Evolutionary conservation across 1,140 invertebrate genomes (phyloP), one percentile per base, ranked within the genome.

Genomic region (Ceratoteleas bidentatus): DNA sequence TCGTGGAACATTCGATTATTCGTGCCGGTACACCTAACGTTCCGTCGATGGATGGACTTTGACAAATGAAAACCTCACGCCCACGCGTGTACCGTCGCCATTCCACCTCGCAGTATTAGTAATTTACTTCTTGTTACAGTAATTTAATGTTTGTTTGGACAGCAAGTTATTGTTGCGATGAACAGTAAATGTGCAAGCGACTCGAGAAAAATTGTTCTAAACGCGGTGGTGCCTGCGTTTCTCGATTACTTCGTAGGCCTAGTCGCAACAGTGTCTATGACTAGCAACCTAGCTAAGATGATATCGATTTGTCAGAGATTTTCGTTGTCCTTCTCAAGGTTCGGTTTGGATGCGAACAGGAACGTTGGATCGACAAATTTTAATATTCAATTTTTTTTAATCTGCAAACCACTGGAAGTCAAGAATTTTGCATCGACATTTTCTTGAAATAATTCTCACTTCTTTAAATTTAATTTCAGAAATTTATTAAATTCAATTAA

Each of bases 121-220:
- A 45, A 61, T 4, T 60, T 68, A 47, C 15, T 50, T 32, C 52
- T 45, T 53, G 62, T 52, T 66, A 60, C 43, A 75, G 33, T 68
- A 57, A 64, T 69, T n/a, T n/a, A n/a, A n/a, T 60, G 33, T 72
- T 68, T 76, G 43, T 54, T 66, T 79, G 76, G 66, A 79, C 76
- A 79, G 74, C 53, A 70, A 66, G 45, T 66, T 60, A 47, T 79
- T 72, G 76, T 72, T 78, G 66, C 66, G 76, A 72, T 70, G 76
- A 79, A 79, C 68, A 72, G 60, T 66, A 72, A 72, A 64, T 72
- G 68, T 79, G 68, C 68, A 79, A 72, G 76, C 66, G 54, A 77
- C 14, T 77, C 10, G 66, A 66, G 65, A 66, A 66, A 79, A 70
- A 66, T 66, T 61, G 50, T 43, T 65, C 60, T 52, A 72, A 53